Evolutionary conservation across 1,140 invertebrate species (phyloP), one percentile per base, ranked within the genome.

Genomic region (Neotoxoptera formosana): DNA sequence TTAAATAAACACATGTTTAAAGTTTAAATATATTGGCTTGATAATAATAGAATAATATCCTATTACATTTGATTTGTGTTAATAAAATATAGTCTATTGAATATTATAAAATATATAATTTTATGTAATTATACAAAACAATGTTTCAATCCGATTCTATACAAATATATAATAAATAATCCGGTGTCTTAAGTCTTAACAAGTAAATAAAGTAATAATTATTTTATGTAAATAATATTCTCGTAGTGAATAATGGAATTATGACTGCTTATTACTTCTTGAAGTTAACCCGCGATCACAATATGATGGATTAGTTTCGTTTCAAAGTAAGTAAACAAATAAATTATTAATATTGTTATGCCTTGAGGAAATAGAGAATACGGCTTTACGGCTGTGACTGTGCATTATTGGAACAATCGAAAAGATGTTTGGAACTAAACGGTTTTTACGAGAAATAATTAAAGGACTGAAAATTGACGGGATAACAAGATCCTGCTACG

Each of bases 401-500:
- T 67, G 89, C 89, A 36, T 34, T 90, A 90, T 90, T 67, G 56
- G 53, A 67, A 90, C 89, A 90, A 90, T 90, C 89, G 89, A 90
- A 60, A 41, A 45, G 53, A 90, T 30, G 89, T 25, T 67, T 41
- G 53, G 89, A 60, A 90, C 81, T 93, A 93, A 93, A 93, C 81
- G 47, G 81, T 86, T 92, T 91, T 83, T 81, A 92, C 90, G 9
- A 21, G 21, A 92, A 81, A 91, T 48, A 92, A 92, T 81, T 81
- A 81, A 92, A 83, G 60, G 45, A 92, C 76, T 51, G 36, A 91
- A 91, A 53, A 86, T 86, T 93, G 91, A 84, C 48, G 91, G 91
- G 76, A 83, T 93, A 93, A 93, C 91, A 23, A 93, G 91, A 56
- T 51, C 81, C 76, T n/a, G 90, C 2, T 25, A 91, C 30, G 76